Conservation (phyloP, 2,797 vertebrate genomes). For the Heteromormyrus szaboi region DNA sequence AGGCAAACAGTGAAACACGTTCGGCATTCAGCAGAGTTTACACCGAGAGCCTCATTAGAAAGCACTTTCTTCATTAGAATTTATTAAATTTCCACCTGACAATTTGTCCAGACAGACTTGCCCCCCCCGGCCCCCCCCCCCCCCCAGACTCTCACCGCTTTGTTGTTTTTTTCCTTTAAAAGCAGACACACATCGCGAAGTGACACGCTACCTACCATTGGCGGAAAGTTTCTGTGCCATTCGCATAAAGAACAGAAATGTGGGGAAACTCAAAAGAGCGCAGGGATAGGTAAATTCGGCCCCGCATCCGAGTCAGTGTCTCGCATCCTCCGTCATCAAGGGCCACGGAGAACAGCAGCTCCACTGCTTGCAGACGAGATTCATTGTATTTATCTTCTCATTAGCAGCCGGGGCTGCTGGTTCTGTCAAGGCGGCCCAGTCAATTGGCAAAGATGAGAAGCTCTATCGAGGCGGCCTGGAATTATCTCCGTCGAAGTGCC, state of each 20-base stretch:
- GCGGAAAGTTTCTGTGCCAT: background rate
- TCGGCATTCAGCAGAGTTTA: background rate
- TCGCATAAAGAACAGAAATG: background rate
- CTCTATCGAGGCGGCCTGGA: background rate
- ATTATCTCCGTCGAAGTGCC: background rate
- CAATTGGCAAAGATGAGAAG: background rate
- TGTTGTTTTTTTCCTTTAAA: background rate
- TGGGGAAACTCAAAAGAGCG: background rate
- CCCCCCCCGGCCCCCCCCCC: background rate
- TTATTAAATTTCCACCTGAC: slow-evolving; percentile 7
- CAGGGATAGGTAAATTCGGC: background rate
- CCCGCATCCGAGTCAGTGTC: background rate
- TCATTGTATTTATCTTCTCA: background rate
- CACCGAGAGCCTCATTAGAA: background rate
- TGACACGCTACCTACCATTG: background rate
- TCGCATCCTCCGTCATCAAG: background rate
- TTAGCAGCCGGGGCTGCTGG: background rate
- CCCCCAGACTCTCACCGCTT: background rate
- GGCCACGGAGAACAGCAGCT: background rate
- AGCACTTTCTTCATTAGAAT: slow-evolving; percentile 15
- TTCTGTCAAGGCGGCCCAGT: slow-evolving; percentile 1
- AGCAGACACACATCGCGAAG: background rate
- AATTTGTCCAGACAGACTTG: background rate
- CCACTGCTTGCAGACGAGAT: background rate
- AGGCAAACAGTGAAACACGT: background rate